Conservation (phyloP, 2,113 vertebrate genomes). For the Odontophorus gujanensis region DNA sequence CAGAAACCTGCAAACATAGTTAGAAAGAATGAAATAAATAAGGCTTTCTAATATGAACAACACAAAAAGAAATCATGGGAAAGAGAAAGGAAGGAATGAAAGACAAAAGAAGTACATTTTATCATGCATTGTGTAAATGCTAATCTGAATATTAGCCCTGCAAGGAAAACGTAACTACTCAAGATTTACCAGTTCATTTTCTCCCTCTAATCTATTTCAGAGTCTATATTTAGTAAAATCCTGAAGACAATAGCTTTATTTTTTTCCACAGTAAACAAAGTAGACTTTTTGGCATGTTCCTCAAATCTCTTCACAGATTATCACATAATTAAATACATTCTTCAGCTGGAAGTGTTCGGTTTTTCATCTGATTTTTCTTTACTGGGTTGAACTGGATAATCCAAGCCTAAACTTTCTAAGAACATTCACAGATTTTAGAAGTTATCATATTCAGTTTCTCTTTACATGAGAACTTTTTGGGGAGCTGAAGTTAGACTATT, state of each 20-base stretch:
- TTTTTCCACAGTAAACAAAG: not conserved
- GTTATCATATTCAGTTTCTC: not conserved
- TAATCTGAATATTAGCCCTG: not conserved
- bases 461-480: not conserved
- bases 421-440: not conserved
- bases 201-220: not conserved
- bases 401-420: not conserved
- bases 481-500: not conserved
- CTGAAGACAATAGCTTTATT: conserved; percentile 65
- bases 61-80: conserved; percentile 54
- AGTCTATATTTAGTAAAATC: conserved; percentile 54
- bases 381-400: not conserved
- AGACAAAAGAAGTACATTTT: conserved; percentile 45
- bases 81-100: conserved; percentile 52
- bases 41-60: conserved; percentile 47
- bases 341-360: not conserved
- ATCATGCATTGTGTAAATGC: conserved; percentile 25
- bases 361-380: not conserved
- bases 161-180: not conserved
- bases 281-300: not conserved
- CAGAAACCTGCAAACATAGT: conserved; percentile 89
- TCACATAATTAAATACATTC: not conserved
- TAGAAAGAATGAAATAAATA: conserved; percentile 50
- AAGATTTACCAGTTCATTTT: not conserved
- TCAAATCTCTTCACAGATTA: not conserved